Conservation (phyloP, 2,888 invertebrate species). For the Helobdella robusta region DNA sequence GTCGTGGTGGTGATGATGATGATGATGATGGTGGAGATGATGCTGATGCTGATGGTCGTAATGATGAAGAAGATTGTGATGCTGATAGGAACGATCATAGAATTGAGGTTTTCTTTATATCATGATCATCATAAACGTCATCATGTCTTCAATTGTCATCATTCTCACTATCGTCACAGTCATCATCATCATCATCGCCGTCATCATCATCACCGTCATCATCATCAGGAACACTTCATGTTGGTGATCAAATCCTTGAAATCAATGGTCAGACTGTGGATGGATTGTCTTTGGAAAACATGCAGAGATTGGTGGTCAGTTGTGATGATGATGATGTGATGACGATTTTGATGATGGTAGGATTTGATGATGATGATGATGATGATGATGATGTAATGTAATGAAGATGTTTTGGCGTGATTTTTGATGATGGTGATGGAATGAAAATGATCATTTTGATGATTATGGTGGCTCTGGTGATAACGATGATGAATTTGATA, state of each 20-base stretch:
- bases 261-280: conserved; percentile 90
- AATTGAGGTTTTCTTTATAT: not conserved
- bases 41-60: conserved; percentile 4
- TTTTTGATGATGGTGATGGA: too few species aligned
- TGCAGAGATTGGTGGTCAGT: conserved; percentile 77
- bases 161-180: not conserved
- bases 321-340: not conserved
- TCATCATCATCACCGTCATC: conserved; percentile 31
- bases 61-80: not conserved
- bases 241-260: conserved; percentile 97
- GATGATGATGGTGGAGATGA: conserved; percentile 10
- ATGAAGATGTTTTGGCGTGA: too few species aligned
- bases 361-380: not conserved
- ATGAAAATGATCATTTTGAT: too few species aligned
- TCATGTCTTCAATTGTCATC: not conserved
- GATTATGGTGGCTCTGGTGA: too few species aligned
- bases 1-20: conserved; percentile 21
- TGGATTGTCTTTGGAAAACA: conserved; percentile 88
- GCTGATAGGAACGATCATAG: too few species aligned
- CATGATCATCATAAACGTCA: not conserved
- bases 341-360: not conserved
- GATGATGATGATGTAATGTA: too few species aligned
- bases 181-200: too few species aligned
- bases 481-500: too few species aligned
- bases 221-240: conserved; percentile 86